A percentile compares a stretch with the other conserved stretches of the same genome.
Conservation (phyloP, 2,113 vertebrate species). For the Gnathonemus longibarbis region DNA sequence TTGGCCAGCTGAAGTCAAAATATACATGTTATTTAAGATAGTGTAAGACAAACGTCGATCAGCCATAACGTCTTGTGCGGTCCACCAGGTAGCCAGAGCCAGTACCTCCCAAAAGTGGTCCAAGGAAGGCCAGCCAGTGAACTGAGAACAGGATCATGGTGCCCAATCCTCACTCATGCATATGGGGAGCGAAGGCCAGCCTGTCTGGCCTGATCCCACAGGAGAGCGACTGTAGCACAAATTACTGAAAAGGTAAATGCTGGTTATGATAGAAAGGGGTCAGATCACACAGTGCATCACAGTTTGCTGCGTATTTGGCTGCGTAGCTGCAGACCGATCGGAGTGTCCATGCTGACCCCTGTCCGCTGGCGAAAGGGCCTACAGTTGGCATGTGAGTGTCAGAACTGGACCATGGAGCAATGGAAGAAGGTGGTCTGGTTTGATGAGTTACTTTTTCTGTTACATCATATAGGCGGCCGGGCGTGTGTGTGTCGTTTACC, state of each 20-base stretch:
- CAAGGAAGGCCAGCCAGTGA: background rate
- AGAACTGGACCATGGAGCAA: too few species aligned
- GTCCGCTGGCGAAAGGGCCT: too few species aligned
- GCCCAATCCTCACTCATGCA: background rate
- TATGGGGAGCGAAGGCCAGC: background rate
- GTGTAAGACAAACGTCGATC: background rate
- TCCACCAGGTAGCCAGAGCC: background rate
- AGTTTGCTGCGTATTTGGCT: too few species aligned
- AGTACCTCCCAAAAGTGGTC: background rate
- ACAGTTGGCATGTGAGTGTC: too few species aligned
- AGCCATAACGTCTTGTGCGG: background rate
- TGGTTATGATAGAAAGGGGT: too few species aligned
- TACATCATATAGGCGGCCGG: too few species aligned
- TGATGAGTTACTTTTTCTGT: too few species aligned
- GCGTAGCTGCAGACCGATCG: too few species aligned
- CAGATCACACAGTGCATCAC: too few species aligned
- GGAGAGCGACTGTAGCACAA: background rate
- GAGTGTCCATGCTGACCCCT: too few species aligned
- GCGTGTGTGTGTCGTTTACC: too few species aligned
- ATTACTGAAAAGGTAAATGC: background rate
- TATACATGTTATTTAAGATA: background rate
- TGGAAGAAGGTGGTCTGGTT: too few species aligned
- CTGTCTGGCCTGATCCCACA: background rate
- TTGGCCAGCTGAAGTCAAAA: background rate
- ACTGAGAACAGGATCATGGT: background rate